These are phyloP conservation scores for Piscicola geometra DNA, from an alignment of 2,888 invertebrate species.

Conservation along the genomic window DNA sequence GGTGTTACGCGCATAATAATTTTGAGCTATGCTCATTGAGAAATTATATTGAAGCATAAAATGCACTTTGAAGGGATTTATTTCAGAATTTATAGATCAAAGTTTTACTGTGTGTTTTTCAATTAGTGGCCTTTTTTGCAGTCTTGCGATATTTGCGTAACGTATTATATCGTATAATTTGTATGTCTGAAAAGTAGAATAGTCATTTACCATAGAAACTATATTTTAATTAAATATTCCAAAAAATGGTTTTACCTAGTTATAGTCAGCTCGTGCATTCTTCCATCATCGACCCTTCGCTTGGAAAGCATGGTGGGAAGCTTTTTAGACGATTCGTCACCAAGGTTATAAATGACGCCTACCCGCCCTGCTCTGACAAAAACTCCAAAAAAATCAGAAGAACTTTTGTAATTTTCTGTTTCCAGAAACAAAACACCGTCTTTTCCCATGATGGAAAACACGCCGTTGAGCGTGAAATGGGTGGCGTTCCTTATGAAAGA, in stretches of 20 bases:
- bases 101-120: no score
- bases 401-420: not conserved
- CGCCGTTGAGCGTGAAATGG: not conserved
- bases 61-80: no score
- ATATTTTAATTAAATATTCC: no score
- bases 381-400: constrained; percentile 23
- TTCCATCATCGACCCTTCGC: constrained; percentile 4
- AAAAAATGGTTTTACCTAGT: constrained; percentile 1
- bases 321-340: constrained; percentile 4
- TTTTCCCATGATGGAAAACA: constrained; percentile 11
- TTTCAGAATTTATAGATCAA: no score
- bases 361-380: constrained; percentile 8
- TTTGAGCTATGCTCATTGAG: no score
- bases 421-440: constrained; percentile 29
- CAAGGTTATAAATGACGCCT: constrained; percentile 31
- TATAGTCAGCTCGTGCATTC: constrained; percentile 16
- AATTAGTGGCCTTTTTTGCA: no score
- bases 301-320: constrained; percentile 21
- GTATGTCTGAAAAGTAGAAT: no score
- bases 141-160: no score
- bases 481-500: not conserved
- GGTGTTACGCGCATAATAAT: no score
- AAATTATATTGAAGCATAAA: no score
- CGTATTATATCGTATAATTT: no score
- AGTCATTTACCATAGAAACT: no score